Base-by-base conservation (phyloP, 2,888 invertebrate species). In the Xanthorhoe spadicearia region DNA sequence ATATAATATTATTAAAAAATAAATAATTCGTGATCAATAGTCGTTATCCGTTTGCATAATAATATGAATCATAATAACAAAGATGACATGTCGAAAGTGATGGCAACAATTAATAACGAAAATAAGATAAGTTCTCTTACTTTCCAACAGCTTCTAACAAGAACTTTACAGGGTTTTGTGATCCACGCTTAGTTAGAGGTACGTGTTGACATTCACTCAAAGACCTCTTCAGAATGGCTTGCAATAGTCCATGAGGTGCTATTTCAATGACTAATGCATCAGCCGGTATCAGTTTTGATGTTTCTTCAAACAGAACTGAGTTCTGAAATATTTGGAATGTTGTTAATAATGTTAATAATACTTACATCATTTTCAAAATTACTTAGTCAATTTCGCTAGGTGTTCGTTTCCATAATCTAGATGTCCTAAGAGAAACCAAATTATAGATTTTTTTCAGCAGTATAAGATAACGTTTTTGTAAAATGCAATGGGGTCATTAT, bases 181-280 rank as follows among this genome's bases (percentile, higher is more conserved):
- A 94, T 6, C 94, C 94, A 13, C 74, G 70, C 18, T 64, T 71
- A 69, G 97, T 96, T 13, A 97, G 85, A 0, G 96, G 94, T 52
- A 97, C 89, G 79, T 96, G 96, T 0, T 93, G 92, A 65, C 95
- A 95, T 6, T 94, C 93, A 7, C 93, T 78, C 56, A 97, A 85
- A 0, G 96, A 96, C 66, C 97, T 92, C 78, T 96, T 96, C 9
- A 98, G 85, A 73, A 98, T 96, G 0, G 97, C 96, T 85, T 97
- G 97, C 43, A 98, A 92, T 28, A 98, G 90, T 50, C 96, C 96
- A 78, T 98, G 97, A 0, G 98, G 97, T 0, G 97, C 97, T 66
- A 98, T 95, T 86, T 98, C 98, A 64, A 98, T 95, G 1, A 95
- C 93, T 13, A 97, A 89, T 0, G 97, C 96, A 80, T 97, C 95